Evolutionary conservation across 2,888 invertebrate species (phyloP).

Genomic region (Hirtodrosophila cameraria): DNA sequence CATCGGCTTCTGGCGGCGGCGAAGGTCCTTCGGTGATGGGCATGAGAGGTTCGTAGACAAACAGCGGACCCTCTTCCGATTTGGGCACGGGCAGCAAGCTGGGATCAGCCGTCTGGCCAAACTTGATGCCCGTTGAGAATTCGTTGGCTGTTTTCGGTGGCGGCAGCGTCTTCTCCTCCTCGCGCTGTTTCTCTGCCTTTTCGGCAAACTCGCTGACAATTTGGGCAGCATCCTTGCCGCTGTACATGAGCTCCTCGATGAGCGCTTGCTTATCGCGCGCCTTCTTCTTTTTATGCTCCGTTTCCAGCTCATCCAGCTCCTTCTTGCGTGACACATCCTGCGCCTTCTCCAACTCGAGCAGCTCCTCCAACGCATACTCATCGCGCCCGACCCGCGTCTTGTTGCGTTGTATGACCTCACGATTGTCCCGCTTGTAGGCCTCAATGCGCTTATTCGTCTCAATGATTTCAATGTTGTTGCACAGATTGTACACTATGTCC

Average conservation of each 20-base stretch:
- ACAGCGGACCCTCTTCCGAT: constrained; percentile 91
- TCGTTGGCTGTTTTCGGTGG: constrained; percentile 86
- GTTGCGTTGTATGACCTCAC: constrained; percentile 92
- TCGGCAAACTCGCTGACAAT: constrained; percentile 93
- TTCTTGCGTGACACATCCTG: constrained; percentile 90
- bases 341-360: constrained; percentile 92
- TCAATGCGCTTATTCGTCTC: constrained; percentile 95
- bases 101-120: constrained; percentile 87
- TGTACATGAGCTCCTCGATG: constrained; percentile 97
- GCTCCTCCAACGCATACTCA: constrained; percentile 93
- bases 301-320: constrained; percentile 87
- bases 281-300: constrained; percentile 91
- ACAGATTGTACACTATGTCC: constrained; percentile 94
- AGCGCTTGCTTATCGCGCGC: constrained; percentile 94
- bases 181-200: constrained; percentile 88
- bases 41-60: constrained; percentile 87
- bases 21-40: constrained; percentile 90
- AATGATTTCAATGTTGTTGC: constrained; percentile 94
- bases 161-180: constrained; percentile 85
- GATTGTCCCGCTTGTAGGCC: constrained; percentile 95
- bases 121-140: constrained; percentile 94
- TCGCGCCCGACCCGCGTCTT: constrained; percentile 91
- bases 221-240: constrained; percentile 94
- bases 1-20: constrained; percentile 87
- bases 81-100: constrained; percentile 89